Evolutionary conservation across 2,888 invertebrate genomes (phyloP).

Genomic region (Oligia fasciuncula): DNA sequence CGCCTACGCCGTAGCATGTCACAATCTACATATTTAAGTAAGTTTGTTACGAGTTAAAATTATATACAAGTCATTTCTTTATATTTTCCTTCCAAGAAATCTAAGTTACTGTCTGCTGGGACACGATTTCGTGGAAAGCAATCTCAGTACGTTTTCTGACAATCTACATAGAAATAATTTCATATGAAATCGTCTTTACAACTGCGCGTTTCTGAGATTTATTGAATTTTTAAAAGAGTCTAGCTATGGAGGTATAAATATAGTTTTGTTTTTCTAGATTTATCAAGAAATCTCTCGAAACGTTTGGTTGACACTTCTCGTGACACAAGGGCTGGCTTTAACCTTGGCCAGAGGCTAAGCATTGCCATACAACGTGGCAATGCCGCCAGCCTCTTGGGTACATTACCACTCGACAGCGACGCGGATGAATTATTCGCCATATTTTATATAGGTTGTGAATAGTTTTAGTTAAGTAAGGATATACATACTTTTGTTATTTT

Average conservation of each 20-base stretch:
- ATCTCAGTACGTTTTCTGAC: background rate
- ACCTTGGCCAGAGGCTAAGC: background rate
- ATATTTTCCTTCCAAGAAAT: constrained; percentile 36
- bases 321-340: background rate
- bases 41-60: constrained; percentile 37
- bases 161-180: constrained; percentile 2
- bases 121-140: constrained; percentile 13
- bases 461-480: background rate
- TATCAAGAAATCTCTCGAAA: background rate
- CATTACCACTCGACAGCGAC: background rate
- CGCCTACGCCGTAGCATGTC: constrained; percentile 53
- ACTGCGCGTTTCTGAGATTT: constrained; percentile 5
- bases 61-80: constrained; percentile 32
- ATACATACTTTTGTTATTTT: too few species aligned
- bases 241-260: background rate
- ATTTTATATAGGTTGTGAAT: background rate
- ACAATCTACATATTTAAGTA: background rate
- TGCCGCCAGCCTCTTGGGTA: background rate
- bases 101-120: constrained; percentile 28
- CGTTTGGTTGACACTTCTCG: background rate
- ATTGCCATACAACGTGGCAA: background rate
- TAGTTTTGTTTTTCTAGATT: background rate
- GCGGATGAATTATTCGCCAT: background rate
- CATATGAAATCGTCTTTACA: background rate
- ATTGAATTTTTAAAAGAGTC: background rate